Percentiles rank a stretch among this genome's conserved stretches.
phyloP scores from a whole-genome alignment of 2,113 vertebrate species.

The Haemorhous mexicanus region DNA sequence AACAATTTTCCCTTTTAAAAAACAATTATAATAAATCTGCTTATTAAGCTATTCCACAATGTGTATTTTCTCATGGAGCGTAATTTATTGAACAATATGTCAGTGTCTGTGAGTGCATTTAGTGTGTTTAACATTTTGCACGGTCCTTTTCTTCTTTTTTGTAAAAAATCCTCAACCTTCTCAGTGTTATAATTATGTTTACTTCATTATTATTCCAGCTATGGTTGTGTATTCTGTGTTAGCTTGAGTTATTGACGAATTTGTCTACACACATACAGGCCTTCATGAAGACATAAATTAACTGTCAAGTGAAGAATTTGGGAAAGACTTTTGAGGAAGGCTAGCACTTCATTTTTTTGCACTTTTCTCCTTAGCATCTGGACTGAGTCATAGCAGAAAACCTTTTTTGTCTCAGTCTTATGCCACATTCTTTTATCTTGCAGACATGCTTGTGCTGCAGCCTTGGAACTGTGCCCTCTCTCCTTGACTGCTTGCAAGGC shows the following conservation, averaged over 20 bases:
- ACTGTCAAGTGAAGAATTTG: background rate
- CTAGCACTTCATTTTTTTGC: background rate
- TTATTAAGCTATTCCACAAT: background rate
- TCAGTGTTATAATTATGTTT: constrained; percentile 43
- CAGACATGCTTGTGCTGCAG: background rate
- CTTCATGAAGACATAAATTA: background rate
- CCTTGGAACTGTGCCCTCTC: background rate
- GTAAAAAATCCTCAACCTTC: constrained; percentile 10
- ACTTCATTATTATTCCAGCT: constrained; percentile 50
- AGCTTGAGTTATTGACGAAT: background rate
- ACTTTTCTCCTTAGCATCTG: background rate
- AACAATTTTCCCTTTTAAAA: background rate
- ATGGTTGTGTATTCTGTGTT: background rate
- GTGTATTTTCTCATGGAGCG: background rate
- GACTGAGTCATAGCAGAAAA: background rate
- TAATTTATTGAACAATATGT: background rate
- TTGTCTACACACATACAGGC: background rate
- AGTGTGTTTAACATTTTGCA: constrained; percentile 40
- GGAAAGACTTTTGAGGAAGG: background rate
- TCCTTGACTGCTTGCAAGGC: background rate
- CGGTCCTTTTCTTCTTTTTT: constrained; percentile 33
- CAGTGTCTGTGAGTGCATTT: background rate
- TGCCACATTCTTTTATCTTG: background rate
- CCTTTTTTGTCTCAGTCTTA: background rate
- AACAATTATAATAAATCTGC: background rate